A percentile compares a stretch with the other conserved stretches of the same genome.
These are phyloP conservation scores for Parauchenoglanis punctatus DNA, from an alignment of 2,797 vertebrate genomes.

Conservation along the genomic window DNA sequence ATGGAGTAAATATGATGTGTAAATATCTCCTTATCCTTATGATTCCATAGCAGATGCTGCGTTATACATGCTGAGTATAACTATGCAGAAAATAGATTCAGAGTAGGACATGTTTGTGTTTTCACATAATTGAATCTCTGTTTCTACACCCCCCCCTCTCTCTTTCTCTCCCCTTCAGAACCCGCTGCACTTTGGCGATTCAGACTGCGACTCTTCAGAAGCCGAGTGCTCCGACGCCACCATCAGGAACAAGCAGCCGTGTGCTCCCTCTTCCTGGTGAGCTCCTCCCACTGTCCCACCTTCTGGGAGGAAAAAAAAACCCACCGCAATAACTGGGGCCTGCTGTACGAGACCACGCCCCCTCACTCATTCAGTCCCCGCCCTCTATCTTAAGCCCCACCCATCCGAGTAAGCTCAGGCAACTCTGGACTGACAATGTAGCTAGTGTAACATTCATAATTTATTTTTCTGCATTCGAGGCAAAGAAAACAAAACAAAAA, in stretches of 20 bases:
- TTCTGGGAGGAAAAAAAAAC: conserved; percentile 59
- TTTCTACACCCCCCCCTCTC: conserved; percentile 11
- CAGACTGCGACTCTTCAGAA: conserved; percentile 93
- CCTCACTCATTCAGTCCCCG: conserved; percentile 34
- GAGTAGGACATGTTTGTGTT: neutral
- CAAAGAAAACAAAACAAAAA: conserved; percentile 71
- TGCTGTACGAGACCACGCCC: conserved; percentile 66
- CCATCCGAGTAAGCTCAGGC: conserved; percentile 82
- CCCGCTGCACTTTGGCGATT: conserved; percentile 89
- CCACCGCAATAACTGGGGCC: conserved; percentile 89
- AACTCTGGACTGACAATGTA: conserved; percentile 92
- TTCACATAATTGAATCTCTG: neutral
- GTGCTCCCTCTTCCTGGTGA: conserved; percentile 94
- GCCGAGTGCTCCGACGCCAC: conserved; percentile 96
- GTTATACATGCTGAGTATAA: neutral
- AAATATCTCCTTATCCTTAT: neutral
- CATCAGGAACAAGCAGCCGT: conserved; percentile 91
- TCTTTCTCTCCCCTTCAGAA: conserved; percentile 74
- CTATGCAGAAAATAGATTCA: neutral
- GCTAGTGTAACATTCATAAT: conserved; percentile 91
- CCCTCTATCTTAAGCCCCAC: conserved; percentile 52
- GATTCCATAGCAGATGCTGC: neutral
- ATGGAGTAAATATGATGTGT: neutral
- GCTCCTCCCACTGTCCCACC: conserved; percentile 52
- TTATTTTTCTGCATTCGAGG: conserved; percentile 89